phyloP scores from a whole-genome alignment of 2,888 invertebrate species.

The Adelognathus sp. region DNA sequence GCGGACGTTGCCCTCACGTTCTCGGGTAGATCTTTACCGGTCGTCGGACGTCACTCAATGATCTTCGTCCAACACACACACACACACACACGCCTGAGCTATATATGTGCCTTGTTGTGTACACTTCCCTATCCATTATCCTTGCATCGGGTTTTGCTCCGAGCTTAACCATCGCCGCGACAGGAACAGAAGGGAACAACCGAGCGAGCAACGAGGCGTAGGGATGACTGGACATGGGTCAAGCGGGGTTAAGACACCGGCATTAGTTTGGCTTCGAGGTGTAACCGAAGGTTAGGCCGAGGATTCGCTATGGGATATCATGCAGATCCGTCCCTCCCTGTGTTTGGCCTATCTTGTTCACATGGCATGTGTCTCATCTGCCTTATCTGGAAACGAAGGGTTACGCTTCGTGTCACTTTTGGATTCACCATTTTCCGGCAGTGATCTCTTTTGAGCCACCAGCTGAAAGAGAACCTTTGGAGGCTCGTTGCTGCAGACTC shows the following conservation, averaged over 20 bases:
- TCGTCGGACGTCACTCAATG: slow-evolving; percentile 51
- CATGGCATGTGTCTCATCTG: background rate
- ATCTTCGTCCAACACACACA: slow-evolving; percentile 35
- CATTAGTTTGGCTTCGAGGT: slow-evolving; percentile 41
- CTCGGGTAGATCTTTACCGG: slow-evolving; percentile 29
- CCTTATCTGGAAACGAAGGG: background rate
- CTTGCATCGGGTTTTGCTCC: background rate
- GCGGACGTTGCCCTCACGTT: slow-evolving; percentile 42
- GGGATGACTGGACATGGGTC: slow-evolving; percentile 42
- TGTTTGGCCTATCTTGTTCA: background rate
- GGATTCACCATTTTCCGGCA: background rate
- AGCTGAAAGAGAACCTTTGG: background rate
- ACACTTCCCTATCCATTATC: background rate
- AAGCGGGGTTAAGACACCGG: slow-evolving; percentile 46
- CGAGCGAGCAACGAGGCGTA: background rate
- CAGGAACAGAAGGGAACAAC: background rate
- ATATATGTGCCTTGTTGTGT: no score
- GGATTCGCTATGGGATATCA: background rate
- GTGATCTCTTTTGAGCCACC: slow-evolving; percentile 20
- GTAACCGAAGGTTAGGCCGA: slow-evolving; percentile 22
- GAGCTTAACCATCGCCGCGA: slow-evolving; percentile 23
- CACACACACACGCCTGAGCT: background rate
- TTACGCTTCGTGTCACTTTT: background rate
- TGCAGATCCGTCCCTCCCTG: background rate
- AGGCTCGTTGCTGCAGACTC: background rate